Conservation (phyloP, 2,113 vertebrate genomes). For the Gopherus flavomarginatus region DNA sequence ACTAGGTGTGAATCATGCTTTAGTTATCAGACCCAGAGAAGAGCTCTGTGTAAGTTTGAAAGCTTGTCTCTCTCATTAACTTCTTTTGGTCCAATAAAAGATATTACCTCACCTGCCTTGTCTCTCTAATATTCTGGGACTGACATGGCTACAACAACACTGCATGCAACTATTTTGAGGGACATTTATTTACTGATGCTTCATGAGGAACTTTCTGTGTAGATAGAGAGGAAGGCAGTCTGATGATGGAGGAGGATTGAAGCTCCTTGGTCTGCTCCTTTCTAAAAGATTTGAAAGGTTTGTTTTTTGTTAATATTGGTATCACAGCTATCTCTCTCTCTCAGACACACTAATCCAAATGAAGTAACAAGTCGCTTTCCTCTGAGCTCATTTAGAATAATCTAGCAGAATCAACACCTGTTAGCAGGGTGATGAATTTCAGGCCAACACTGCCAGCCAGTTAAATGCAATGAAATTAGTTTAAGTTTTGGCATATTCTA, state of each 20-base stretch:
- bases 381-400: neutral
- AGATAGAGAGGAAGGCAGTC: neutral
- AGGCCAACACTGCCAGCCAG: neutral
- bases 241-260: neutral
- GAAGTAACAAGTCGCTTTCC: neutral
- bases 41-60: neutral
- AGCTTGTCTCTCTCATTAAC: neutral
- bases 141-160: neutral
- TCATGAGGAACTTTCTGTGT: neutral
- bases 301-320: too few relatives aligned
- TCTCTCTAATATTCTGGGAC: neutral
- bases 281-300: neutral
- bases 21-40: neutral
- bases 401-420: neutral
- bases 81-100: neutral
- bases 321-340: too few relatives aligned
- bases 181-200: neutral
- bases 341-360: neutral
- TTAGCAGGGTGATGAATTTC: accelerated
- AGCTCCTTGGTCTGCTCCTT: neutral
- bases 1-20: too few relatives aligned
- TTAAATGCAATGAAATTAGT: neutral
- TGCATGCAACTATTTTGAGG: neutral
- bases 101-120: neutral
- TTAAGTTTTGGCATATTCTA: neutral